These are phyloP conservation scores for Ectemnius continuus DNA, from an alignment of 2,888 invertebrate species.

Conservation along the genomic window DNA sequence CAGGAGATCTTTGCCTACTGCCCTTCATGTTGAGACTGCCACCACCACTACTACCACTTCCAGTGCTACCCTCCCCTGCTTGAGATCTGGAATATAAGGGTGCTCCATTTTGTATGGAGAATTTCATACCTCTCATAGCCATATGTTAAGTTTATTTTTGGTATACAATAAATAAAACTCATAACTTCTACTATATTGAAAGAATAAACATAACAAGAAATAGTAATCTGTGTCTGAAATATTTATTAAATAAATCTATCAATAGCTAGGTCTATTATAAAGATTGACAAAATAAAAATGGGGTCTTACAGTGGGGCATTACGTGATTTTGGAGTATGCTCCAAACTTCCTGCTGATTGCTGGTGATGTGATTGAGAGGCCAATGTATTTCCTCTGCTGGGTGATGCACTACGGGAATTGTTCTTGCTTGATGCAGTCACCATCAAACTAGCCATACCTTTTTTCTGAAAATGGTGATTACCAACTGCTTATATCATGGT, in stretches of 20 bases:
- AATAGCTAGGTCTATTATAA: constrained; percentile 14
- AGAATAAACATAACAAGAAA: neutral
- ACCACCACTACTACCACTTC: constrained; percentile 73
- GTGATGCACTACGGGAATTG: constrained; percentile 75
- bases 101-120: constrained; percentile 17
- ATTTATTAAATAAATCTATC: constrained; percentile 26
- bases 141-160: neutral
- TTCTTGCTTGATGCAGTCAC: constrained; percentile 73
- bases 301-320: constrained; percentile 73
- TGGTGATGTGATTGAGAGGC: constrained; percentile 65
- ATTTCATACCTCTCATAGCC: too few relatives aligned
- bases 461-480: constrained; percentile 48
- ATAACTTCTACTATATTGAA: neutral
- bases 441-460: constrained; percentile 76
- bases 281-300: constrained; percentile 12
- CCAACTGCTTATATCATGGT: constrained; percentile 31
- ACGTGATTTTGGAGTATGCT: constrained; percentile 72
- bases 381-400: constrained; percentile 68
- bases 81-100: constrained; percentile 63
- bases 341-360: constrained; percentile 61
- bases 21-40: constrained; percentile 67
- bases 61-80: constrained; percentile 72
- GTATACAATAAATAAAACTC: neutral
- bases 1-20: constrained; percentile 74
- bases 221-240: constrained; percentile 22